phyloP scores from a whole-genome alignment of 30 jellyfish, hydroid and myxozoan species.

The Hydractinia echinata region DNA sequence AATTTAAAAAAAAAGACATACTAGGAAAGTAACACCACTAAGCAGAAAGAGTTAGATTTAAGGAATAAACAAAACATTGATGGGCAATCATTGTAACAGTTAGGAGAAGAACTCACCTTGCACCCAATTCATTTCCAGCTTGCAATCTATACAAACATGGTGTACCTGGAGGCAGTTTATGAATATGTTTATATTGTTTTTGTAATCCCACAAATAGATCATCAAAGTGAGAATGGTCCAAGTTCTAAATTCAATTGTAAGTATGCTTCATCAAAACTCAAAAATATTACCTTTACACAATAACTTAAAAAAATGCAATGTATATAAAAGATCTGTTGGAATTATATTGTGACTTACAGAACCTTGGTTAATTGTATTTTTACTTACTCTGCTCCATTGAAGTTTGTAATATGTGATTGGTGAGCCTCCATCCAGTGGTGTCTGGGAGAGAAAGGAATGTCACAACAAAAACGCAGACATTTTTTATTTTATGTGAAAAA shows the following conservation, averaged over 20 bases:
- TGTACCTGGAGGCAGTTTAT: conserved; percentile 82
- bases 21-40: neutral
- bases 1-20: too few species aligned
- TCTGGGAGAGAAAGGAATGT: conserved; percentile 38
- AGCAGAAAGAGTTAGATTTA: neutral
- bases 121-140: conserved; percentile 75
- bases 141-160: conserved; percentile 63
- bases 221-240: conserved; percentile 45
- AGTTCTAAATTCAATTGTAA: too few species aligned
- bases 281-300: too few species aligned
- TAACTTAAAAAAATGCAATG: too few species aligned
- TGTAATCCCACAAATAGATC: conserved; percentile 67
- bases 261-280: too few species aligned
- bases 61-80: neutral
- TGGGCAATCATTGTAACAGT: neutral
- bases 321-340: too few species aligned
- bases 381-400: conserved; percentile 78
- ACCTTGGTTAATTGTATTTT: too few species aligned
- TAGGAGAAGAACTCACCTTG: conserved; percentile 47
- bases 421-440: conserved; percentile 93
- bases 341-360: too few species aligned
- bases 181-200: conserved; percentile 72
- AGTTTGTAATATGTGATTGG: conserved; percentile 66
- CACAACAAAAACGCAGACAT: too few species aligned
- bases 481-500: too few species aligned